A percentile compares a stretch with the other conserved stretches of the same genome.
Conservation (phyloP, 2,888 invertebrate genomes). For the Pseudeuparius sepicola region DNA sequence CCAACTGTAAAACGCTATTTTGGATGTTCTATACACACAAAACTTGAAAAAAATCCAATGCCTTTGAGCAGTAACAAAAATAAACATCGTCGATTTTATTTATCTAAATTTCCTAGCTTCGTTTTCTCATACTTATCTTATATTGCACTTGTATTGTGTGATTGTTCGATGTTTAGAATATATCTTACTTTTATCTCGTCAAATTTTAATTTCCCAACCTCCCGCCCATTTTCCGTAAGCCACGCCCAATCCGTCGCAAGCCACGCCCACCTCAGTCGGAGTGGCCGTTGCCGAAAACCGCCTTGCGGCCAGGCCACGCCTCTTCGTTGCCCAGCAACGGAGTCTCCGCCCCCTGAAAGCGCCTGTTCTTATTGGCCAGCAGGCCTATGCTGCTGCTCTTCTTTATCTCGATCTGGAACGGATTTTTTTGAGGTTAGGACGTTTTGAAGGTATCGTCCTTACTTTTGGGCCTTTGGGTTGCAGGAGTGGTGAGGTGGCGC, state of each 20-base stretch:
- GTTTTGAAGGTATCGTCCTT: too few relatives aligned
- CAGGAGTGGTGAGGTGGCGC: constrained; percentile 54
- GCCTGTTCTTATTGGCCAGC: constrained; percentile 30
- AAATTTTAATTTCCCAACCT: constrained; percentile 9
- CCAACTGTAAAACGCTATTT: too few relatives aligned
- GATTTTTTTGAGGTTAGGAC: constrained; percentile 33
- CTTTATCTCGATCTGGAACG: constrained; percentile 34
- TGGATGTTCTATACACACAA: too few relatives aligned
- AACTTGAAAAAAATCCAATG: too few relatives aligned
- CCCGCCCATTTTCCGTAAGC: constrained; percentile 7
- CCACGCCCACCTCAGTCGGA: constrained; percentile 34
- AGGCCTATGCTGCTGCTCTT: constrained; percentile 39
- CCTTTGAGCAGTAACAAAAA: too few relatives aligned
- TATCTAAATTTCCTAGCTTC: too few relatives aligned
- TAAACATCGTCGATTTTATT: too few relatives aligned
- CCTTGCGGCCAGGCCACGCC: constrained; percentile 31
- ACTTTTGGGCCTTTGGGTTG: constrained; percentile 28
- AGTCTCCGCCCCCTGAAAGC: constrained; percentile 32
- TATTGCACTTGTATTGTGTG: too few relatives aligned
- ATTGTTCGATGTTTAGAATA: constrained; percentile 32
- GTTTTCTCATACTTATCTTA: too few relatives aligned
- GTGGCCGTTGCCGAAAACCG: constrained; percentile 34
- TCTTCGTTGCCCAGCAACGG: constrained; percentile 28
- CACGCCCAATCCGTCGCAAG: too few relatives aligned
- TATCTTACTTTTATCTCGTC: constrained; percentile 11